These are phyloP conservation scores for Caenorhabditis sp. DNA, from an alignment of 2,888 invertebrate species.

Conservation along the genomic window DNA sequence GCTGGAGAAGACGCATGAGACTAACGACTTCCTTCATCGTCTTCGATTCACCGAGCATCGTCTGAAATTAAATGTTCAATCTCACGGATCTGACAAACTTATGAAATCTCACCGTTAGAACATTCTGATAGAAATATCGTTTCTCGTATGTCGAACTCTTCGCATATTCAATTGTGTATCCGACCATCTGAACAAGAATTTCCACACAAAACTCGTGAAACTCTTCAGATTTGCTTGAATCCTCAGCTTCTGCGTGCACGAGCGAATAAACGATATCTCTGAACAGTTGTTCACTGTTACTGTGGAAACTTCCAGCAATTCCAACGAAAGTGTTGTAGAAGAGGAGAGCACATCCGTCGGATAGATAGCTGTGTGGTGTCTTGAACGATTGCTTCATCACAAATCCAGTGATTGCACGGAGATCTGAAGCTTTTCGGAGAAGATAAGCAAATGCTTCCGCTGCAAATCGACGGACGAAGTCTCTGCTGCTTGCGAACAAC, in stretches of 20 bases:
- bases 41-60: constrained; percentile 58
- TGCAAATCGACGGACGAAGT: constrained; percentile 93
- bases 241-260: constrained; percentile 15
- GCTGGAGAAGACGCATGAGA: constrained; percentile 55
- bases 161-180: constrained; percentile 63
- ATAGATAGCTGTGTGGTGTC: constrained; percentile 63
- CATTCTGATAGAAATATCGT: constrained; percentile 52
- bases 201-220: constrained; percentile 50
- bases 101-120: constrained; percentile 42
- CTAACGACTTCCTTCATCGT: constrained; percentile 44
- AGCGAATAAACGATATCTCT: constrained; percentile 52
- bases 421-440: constrained; percentile 86
- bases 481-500: constrained; percentile 89
- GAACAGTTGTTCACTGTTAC: constrained; percentile 81
- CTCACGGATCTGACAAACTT: too few relatives aligned
- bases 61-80: constrained; percentile 14
- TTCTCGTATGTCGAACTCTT: constrained; percentile 50
- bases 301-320: constrained; percentile 91
- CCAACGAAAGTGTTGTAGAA: constrained; percentile 93
- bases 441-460: constrained; percentile 97
- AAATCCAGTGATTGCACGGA: constrained; percentile 66
- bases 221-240: constrained; percentile 17
- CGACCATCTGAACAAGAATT: constrained; percentile 68
- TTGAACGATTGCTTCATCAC: constrained; percentile 70
- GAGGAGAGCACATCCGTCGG: constrained; percentile 90